A percentile compares a stretch with the other conserved stretches of the same genome.
These are phyloP conservation scores for Neomorphus geoffroyi DNA, from an alignment of 2,797 vertebrate genomes.

Conservation along the genomic window DNA sequence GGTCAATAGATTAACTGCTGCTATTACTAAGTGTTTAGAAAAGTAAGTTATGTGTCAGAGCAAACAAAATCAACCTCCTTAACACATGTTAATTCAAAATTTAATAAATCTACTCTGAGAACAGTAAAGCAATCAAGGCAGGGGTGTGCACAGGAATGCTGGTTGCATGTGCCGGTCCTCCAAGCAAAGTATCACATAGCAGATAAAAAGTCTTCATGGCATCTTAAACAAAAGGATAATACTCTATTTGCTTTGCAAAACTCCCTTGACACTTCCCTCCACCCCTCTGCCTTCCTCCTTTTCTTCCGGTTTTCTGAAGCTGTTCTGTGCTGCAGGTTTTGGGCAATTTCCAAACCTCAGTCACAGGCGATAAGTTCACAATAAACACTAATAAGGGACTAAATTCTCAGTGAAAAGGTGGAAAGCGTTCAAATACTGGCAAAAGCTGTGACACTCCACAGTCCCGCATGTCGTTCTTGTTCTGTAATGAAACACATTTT, in stretches of 20 bases:
- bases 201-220: slow-evolving; percentile 49
- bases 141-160: not conserved
- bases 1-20: slow-evolving; percentile 84
- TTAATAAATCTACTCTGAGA: slow-evolving; percentile 78
- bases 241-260: slow-evolving; percentile 66
- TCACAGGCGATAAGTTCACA: not conserved
- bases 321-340: not conserved
- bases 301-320: slow-evolving; percentile 16
- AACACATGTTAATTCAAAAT: slow-evolving; percentile 83
- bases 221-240: slow-evolving; percentile 58
- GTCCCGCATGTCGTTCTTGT: not conserved
- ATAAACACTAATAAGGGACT: not conserved
- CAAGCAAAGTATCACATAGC: slow-evolving; percentile 53
- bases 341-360: slow-evolving; percentile 40
- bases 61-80: slow-evolving; percentile 84
- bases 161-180: not conserved
- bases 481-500: not conserved
- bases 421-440: not conserved
- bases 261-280: slow-evolving; percentile 44
- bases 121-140: slow-evolving; percentile 63
- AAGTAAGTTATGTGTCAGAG: slow-evolving; percentile 83
- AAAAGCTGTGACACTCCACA: slow-evolving; percentile 10
- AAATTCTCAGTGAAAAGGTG: slow-evolving; percentile 22
- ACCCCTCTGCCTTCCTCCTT: slow-evolving; percentile 41
- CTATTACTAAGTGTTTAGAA: slow-evolving; percentile 82